Evolutionary conservation across 2,888 invertebrate species (phyloP).

Genomic region (Dasysyrphus albostriatus): DNA sequence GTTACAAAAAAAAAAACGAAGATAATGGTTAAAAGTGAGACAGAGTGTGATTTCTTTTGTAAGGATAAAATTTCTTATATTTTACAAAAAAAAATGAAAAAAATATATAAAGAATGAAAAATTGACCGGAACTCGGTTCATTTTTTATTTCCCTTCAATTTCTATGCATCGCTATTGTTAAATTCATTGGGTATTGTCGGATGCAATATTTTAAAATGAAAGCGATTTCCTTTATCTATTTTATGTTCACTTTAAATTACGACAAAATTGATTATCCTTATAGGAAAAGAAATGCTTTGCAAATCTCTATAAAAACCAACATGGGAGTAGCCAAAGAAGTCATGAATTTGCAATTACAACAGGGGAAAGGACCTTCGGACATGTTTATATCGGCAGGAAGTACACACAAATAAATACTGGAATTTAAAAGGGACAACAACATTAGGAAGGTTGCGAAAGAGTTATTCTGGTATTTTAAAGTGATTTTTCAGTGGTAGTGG

Average conservation of each 20-base stretch:
- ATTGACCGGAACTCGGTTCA: slow-evolving; percentile 74
- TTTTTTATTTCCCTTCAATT: slow-evolving; percentile 65
- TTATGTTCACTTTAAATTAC: slow-evolving; percentile 65
- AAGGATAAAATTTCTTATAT: not conserved
- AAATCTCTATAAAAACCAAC: slow-evolving; percentile 2
- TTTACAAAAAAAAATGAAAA: slow-evolving; percentile 14
- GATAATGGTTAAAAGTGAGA: slow-evolving; percentile 28
- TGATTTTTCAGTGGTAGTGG: too few relatives aligned
- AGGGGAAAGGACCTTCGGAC: slow-evolving; percentile 42
- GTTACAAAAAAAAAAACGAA: slow-evolving; percentile 18
- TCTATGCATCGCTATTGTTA: slow-evolving; percentile 56
- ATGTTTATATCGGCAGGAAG: slow-evolving; percentile 74
- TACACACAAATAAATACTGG: slow-evolving; percentile 56
- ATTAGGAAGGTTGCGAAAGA: not conserved
- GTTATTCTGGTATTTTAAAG: not conserved
- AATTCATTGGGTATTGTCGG: slow-evolving; percentile 70
- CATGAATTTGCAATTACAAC: slow-evolving; percentile 69
- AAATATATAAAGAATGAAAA: slow-evolving; percentile 60
- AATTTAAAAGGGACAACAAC: slow-evolving; percentile 6
- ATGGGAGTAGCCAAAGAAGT: slow-evolving; percentile 58
- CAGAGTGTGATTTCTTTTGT: slow-evolving; percentile 26
- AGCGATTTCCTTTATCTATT: slow-evolving; percentile 68
- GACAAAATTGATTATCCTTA: slow-evolving; percentile 69
- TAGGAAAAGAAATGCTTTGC: not conserved
- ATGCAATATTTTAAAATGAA: slow-evolving; percentile 76